These are phyloP conservation scores for Druceiella hillmani DNA, from an alignment of 2,888 invertebrate species.

Conservation along the genomic window DNA sequence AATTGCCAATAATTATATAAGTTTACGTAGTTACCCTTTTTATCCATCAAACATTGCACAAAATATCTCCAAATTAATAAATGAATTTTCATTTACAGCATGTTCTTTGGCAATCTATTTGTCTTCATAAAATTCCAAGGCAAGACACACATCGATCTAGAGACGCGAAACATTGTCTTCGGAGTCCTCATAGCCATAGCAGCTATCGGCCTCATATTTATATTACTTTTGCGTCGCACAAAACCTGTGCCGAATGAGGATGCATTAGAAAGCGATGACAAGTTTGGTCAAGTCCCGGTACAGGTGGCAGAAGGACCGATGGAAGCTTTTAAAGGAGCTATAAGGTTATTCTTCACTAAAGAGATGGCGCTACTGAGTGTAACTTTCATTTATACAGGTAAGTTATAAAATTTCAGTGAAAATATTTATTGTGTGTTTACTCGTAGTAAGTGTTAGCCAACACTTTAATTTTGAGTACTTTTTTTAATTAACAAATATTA, in stretches of 20 bases:
- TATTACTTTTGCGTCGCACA: slow-evolving; percentile 57
- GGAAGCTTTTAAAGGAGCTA: slow-evolving; percentile 69
- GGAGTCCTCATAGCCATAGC: slow-evolving; percentile 71
- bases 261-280: slow-evolving; percentile 44
- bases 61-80: too few species aligned
- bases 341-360: slow-evolving; percentile 69
- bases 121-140: slow-evolving; percentile 89
- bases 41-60: too few species aligned
- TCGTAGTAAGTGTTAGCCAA: not conserved
- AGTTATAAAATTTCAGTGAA: slow-evolving; percentile 19
- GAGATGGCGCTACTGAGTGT: slow-evolving; percentile 82
- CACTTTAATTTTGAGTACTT: slow-evolving; percentile 1
- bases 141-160: slow-evolving; percentile 62
- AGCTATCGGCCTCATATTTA: slow-evolving; percentile 63
- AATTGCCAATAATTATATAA: too few species aligned
- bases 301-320: slow-evolving; percentile 51
- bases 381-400: slow-evolving; percentile 89
- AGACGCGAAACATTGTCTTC: slow-evolving; percentile 74
- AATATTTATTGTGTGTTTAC: not conserved
- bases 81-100: slow-evolving; percentile 60
- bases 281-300: slow-evolving; percentile 29
- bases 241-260: slow-evolving; percentile 33
- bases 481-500: slow-evolving; percentile 4
- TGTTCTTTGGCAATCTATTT: slow-evolving; percentile 93
- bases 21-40: too few species aligned